A percentile compares a stretch with the other conserved stretches of the same genome.
phyloP scores from a whole-genome alignment of 2,113 vertebrate genomes.

The Oreochromis niloticus region DNA sequence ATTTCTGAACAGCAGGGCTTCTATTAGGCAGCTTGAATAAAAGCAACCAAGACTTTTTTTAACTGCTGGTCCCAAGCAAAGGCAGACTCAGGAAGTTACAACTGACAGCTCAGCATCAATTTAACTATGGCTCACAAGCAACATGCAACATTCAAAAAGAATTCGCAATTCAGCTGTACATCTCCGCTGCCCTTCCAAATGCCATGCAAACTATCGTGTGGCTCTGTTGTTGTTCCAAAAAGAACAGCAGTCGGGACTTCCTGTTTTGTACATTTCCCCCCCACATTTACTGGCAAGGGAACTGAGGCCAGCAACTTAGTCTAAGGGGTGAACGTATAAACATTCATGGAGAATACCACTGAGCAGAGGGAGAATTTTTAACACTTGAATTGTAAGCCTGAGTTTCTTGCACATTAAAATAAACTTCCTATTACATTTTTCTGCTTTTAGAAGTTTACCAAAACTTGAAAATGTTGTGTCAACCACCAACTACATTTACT shows the following conservation, averaged over 20 bases:
- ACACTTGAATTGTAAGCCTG: neutral
- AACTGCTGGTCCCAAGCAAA: neutral
- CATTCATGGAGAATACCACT: neutral
- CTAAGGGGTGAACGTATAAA: neutral
- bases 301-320: neutral
- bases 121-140: constrained; percentile 1
- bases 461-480: neutral
- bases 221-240: constrained; percentile 30
- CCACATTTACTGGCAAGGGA: constrained; percentile 5
- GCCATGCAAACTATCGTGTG: constrained; percentile 20
- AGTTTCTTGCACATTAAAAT: neutral
- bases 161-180: constrained; percentile 29
- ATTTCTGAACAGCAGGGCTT: neutral
- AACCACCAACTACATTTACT: neutral
- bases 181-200: neutral
- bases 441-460: neutral
- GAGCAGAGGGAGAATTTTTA: neutral
- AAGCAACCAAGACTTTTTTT: neutral
- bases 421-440: neutral
- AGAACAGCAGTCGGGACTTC: constrained; percentile 52
- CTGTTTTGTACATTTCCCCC: constrained; percentile 53
- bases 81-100: constrained; percentile 21
- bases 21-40: neutral
- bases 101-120: constrained; percentile 19
- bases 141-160: constrained; percentile 2